phyloP scores from a whole-genome alignment of 2,113 vertebrate genomes.

The Calcarius ornatus region DNA sequence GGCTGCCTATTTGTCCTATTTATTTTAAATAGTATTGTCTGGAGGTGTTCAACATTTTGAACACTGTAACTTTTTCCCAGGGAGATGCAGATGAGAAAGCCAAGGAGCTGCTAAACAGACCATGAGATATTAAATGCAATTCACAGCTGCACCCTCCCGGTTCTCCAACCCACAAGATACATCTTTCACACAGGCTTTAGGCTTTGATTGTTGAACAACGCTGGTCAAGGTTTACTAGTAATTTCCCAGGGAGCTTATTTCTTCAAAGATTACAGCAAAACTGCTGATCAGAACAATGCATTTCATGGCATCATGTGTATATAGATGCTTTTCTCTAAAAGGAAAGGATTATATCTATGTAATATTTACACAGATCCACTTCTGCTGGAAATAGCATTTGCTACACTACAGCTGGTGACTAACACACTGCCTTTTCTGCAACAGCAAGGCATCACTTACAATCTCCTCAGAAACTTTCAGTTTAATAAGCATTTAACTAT shows the following conservation, averaged over 20 bases:
- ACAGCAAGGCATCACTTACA: background rate
- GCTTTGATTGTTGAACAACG: background rate
- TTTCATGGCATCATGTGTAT: background rate
- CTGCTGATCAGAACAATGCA: background rate
- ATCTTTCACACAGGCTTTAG: background rate
- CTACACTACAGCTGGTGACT: background rate
- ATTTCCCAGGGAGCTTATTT: constrained; percentile 1
- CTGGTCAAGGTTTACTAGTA: background rate
- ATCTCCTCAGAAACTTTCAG: background rate
- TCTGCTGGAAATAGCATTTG: background rate
- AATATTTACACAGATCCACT: background rate
- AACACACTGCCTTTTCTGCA: background rate
- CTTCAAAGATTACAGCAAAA: background rate
- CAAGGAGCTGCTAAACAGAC: background rate
- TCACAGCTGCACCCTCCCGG: background rate
- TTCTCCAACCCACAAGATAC: background rate
- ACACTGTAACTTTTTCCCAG: background rate
- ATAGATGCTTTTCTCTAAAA: background rate
- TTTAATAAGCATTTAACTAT: background rate
- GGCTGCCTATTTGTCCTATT: background rate
- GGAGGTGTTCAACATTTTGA: background rate
- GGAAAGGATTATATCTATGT: background rate
- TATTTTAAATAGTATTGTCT: background rate
- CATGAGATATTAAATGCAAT: background rate
- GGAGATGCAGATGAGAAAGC: background rate